These are phyloP conservation scores for Toxotes lorentzi DNA, from an alignment of 2,797 vertebrate genomes.

Conservation along the genomic window DNA sequence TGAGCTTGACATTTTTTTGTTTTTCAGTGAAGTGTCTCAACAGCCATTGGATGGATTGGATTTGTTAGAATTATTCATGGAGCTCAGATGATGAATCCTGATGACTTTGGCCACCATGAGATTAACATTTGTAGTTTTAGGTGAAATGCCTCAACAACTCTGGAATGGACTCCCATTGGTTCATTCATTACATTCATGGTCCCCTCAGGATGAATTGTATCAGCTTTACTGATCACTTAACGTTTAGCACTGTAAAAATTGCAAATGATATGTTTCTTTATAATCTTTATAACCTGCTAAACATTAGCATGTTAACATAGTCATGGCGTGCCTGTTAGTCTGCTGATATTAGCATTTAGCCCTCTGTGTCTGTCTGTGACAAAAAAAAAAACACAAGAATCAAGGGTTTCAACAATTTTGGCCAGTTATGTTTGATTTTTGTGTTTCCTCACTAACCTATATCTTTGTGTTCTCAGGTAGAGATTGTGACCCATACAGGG, in stretches of 20 bases:
- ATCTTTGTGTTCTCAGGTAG: constrained; percentile 86
- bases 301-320: no score
- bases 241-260: no score
- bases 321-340: no score
- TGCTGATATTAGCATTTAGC: background rate
- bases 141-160: background rate
- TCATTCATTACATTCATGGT: no score
- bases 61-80: no score
- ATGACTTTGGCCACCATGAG: background rate
- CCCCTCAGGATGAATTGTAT: no score
- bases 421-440: background rate
- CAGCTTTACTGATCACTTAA: background rate
- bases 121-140: background rate
- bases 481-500: constrained; percentile 98
- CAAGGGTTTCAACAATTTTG: background rate
- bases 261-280: no score
- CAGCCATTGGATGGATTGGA: background rate
- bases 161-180: background rate
- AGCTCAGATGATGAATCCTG: no score
- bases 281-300: no score
- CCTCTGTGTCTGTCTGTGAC: no score
- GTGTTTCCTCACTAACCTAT: background rate
- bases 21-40: background rate
- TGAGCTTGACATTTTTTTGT: background rate
- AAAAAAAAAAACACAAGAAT: background rate